Conservation (phyloP, 2,113 vertebrate species). For the Psammodynastes pulverulentus region DNA sequence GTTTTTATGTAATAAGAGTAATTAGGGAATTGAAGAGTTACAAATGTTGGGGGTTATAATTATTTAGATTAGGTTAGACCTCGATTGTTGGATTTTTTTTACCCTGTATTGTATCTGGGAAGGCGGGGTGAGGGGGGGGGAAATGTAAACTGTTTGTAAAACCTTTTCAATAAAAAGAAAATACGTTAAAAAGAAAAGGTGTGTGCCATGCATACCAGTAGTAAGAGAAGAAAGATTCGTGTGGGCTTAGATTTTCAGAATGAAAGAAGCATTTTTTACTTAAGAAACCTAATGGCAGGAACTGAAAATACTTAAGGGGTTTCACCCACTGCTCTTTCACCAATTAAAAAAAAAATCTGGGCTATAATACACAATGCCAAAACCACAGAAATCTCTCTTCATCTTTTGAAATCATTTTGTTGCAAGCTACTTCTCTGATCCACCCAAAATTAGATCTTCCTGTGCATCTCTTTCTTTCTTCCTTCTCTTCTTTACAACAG, state of each 20-base stretch:
- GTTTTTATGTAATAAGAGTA: too few species aligned
- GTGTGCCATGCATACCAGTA: not conserved
- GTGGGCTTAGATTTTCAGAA: not conserved
- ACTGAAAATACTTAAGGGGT: not conserved
- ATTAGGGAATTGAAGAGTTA: too few species aligned
- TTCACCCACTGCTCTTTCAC: not conserved
- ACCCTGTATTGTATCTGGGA: too few species aligned
- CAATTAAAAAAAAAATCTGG: not conserved
- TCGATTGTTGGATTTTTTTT: too few species aligned
- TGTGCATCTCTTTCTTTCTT: not conserved
- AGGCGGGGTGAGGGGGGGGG: too few species aligned
- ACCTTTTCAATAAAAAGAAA: too few species aligned
- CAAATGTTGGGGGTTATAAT: too few species aligned
- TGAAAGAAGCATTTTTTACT: not conserved
- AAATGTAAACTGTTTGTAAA: too few species aligned
- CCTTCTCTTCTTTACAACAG: not conserved
- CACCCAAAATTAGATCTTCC: not conserved
- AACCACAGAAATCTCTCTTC: not conserved
- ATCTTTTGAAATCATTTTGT: not conserved
- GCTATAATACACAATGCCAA: not conserved
- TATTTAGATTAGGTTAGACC: too few species aligned
- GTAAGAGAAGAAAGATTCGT: not conserved
- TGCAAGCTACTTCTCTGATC: not conserved
- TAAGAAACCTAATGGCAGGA: not conserved
- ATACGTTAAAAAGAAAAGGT: not conserved